A percentile compares a stretch with the other conserved stretches of the same genome.
phyloP scores from a whole-genome alignment of 2,113 vertebrate species.

The Engystomops pustulosus region DNA sequence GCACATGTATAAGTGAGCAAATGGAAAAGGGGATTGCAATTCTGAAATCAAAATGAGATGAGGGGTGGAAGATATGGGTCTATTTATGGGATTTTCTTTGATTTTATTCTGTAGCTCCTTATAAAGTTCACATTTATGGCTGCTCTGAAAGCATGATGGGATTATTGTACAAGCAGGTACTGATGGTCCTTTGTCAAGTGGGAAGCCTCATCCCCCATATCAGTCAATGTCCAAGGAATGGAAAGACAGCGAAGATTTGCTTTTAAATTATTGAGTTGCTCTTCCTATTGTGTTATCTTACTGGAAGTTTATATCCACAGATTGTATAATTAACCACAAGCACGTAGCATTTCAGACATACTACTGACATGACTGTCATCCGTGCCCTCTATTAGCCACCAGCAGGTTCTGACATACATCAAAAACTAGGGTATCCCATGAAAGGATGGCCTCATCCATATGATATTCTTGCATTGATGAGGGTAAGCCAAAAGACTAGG shows the following conservation, averaged over 20 bases:
- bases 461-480: conserved; percentile 1
- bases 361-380: neutral
- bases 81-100: neutral
- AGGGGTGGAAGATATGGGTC: neutral
- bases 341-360: neutral
- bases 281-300: neutral
- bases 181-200: neutral
- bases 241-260: neutral
- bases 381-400: neutral
- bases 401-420: neutral
- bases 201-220: neutral
- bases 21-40: neutral
- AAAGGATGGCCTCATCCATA: neutral
- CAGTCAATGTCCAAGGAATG: neutral
- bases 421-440: neutral
- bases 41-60: no score
- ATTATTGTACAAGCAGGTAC: neutral
- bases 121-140: neutral
- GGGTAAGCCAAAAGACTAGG: neutral
- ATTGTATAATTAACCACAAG: neutral
- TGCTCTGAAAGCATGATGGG: neutral
- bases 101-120: neutral
- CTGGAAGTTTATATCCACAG: no score
- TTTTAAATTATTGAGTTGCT: neutral
- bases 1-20: neutral